Evolutionary conservation across 2,888 invertebrate species (phyloP), one percentile per base, ranked within the genome.

Genomic region (Himalopsyche kuldschensis): DNA sequence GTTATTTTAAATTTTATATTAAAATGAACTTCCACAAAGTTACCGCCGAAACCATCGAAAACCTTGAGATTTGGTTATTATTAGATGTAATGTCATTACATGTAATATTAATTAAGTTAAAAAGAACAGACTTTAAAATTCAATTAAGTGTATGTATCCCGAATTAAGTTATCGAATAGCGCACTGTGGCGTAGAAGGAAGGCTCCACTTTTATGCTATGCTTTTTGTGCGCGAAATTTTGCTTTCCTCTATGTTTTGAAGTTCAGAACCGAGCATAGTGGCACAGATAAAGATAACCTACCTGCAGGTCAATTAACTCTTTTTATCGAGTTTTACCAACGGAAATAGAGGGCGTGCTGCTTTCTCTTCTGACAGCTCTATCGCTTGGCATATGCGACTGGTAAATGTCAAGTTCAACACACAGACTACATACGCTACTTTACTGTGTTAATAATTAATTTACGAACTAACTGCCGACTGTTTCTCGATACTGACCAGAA

Each of bases 391-490:
- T 55, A 75, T 75, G 75, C 75, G 75, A 30, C 75, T 75, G 75
- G 75, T 75, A 75, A 75, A 75, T 75, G 75, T 75, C 75, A 75
- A 75, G 75, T 75, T 75, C 75, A 75, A 75, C 75, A 32, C 30
- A 27, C 75, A 75, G 55, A 55, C 20, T 20, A 55, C 55, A 55
- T 55, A 55, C 55, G 55, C 55, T 55, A 55, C 55, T 55, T 55
- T 24, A 55, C 20, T 24, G 55, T 55, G 20, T 48, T 55, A 6
- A 55, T 20, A 24, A 55, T 55, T 20, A 55, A 55, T 55, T n/a
- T 6, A n/a, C 24, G 20, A 48, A 15, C 48, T 48, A 17, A n/a
- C 20, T 48, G 48, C 20, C 48, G 48, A 20, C 24, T 20, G 24
- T n/a, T 1, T n/a, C n/a, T 55, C 20, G 55, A 55, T 55, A 24